A percentile compares a stretch with the other conserved stretches of the same genome.
These are phyloP conservation scores for Mustela erminea DNA, from an alignment of 2,797 vertebrate genomes.

Conservation along the genomic window DNA sequence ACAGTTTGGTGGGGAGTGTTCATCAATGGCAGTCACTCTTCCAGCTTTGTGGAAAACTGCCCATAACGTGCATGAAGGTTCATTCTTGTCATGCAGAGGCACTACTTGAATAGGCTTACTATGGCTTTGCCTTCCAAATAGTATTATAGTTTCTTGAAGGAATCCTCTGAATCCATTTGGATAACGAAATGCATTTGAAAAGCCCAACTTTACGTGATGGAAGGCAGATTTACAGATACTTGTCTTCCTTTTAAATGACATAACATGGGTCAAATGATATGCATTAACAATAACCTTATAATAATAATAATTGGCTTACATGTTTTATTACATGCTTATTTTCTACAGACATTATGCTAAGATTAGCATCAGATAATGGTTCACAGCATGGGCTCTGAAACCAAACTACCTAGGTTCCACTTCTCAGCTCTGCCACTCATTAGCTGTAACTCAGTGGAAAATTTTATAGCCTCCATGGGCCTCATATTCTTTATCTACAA, in stretches of 20 bases:
- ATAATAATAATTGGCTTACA: neutral
- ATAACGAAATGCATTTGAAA: constrained; percentile 6
- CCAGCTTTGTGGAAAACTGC: constrained; percentile 76
- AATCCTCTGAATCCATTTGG: neutral
- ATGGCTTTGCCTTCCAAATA: neutral
- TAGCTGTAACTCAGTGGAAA: neutral
- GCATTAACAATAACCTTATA: neutral
- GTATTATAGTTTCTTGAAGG: neutral
- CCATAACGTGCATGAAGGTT: constrained; percentile 7
- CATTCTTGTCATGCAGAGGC: neutral
- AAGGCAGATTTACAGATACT: neutral
- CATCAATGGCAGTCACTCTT: constrained; percentile 74
- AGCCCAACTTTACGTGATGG: neutral
- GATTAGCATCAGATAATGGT: neutral
- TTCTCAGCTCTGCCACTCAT: neutral
- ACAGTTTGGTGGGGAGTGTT: constrained; percentile 78
- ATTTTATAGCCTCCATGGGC: neutral
- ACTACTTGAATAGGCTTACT: neutral
- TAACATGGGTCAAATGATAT: neutral
- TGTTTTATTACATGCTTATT: neutral
- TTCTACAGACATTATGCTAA: neutral
- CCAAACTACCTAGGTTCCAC: neutral
- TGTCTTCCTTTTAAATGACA: neutral
- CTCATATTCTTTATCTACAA: neutral
- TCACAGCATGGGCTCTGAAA: neutral